phyloP scores from a whole-genome alignment of 2,888 invertebrate species.

The Papilio elwesi region DNA sequence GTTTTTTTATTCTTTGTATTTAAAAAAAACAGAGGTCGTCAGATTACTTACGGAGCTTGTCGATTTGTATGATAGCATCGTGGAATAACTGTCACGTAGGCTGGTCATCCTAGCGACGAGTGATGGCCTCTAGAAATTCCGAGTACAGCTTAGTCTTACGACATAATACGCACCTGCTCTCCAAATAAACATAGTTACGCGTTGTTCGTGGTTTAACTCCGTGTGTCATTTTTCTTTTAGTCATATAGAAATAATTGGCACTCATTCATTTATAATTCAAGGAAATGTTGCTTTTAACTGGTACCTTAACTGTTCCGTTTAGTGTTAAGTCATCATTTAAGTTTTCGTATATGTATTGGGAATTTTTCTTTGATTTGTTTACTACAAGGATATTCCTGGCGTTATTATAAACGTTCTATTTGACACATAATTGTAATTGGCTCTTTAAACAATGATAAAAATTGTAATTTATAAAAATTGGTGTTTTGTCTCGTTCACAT shows the following conservation, averaged over 20 bases:
- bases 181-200: slow-evolving; percentile 72
- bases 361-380: not conserved
- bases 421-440: no score
- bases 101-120: no score
- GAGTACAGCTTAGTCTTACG: slow-evolving; percentile 60
- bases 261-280: slow-evolving; percentile 61
- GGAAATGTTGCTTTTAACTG: slow-evolving; percentile 38
- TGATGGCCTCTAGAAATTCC: not conserved
- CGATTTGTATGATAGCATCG: no score
- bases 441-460: no score
- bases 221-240: slow-evolving; percentile 50
- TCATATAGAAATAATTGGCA: slow-evolving; percentile 64
- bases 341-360: slow-evolving; percentile 4
- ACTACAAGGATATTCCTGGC: not conserved
- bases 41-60: no score
- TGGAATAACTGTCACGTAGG: no score
- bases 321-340: not conserved
- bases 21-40: no score
- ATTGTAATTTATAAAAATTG: no score
- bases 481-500: no score
- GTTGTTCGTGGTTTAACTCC: slow-evolving; percentile 66
- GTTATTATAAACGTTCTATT: not conserved
- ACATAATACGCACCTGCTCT: slow-evolving; percentile 59
- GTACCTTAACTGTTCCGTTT: not conserved
- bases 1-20: no score